Base-by-base conservation (phyloP, 2,797 vertebrate species). In the Antennarius maculatus region DNA sequence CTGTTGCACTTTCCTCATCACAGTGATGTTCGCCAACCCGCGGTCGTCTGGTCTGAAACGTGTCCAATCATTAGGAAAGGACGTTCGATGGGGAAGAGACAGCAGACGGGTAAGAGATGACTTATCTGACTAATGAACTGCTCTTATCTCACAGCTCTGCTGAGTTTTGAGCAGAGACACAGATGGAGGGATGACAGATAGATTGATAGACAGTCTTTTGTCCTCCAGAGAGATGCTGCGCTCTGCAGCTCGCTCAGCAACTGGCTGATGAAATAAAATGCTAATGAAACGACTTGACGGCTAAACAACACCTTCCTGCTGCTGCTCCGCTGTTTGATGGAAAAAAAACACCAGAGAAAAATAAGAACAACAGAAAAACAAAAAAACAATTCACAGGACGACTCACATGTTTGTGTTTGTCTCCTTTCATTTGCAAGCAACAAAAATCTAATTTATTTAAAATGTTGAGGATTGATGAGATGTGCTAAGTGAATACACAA, bases 51-150 rank as follows among this genome's bases (percentile, higher is more conserved):
- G 23, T 34, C 31, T 8, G 31, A 34, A 5, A 34, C 31, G 31
- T 8, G 3, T 4, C 31, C 13, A 42, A 11, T 42, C 41, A 23
- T 23, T 23, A 23, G 23, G 23, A 23, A 23, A 23, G 23, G 23
- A 23, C 23, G 23, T 23, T 23, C 2, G 23, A 23, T 23, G 23
- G 41, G 41, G 29, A 16, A 31, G 56, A 17, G 29, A 3, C 9
- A n/a, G 12, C 23, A 29, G 18, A 49, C 43, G 29, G 41, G 27
- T 7, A 54, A 7, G 27, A 57, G 71, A 75, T 39, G 71, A 61
- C 49, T 54, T 71, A 71, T 81, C 76, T 57, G 61, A 74, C 76
- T 81, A 76, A 81, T 81, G 76, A 84, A 71, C 47, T 61, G 10
- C 7, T 70, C 53, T 81, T 62, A 66, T 71, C 70, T 69, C 1